A percentile compares a stretch with the other conserved stretches of the same genome.
phyloP scores from a whole-genome alignment of 2,113 vertebrate genomes.

The Lophotis ruficrista region DNA sequence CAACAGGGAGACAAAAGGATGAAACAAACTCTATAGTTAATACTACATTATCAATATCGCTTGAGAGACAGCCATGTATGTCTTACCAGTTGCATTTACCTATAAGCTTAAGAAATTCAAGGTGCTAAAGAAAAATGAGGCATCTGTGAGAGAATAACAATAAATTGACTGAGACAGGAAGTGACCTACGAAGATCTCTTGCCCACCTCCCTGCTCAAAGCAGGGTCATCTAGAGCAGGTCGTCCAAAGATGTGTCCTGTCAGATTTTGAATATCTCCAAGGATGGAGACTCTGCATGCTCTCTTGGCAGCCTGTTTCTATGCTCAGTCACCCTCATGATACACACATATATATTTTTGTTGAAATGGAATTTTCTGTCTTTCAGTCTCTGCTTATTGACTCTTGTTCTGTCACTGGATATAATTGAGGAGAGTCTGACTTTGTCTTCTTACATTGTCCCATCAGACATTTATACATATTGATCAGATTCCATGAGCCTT shows the following conservation, averaged over 20 bases:
- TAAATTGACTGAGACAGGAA: neutral
- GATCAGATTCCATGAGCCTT: neutral
- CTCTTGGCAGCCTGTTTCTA: neutral
- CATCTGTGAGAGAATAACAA: neutral
- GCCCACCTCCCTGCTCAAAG: neutral
- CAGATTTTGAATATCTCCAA: neutral
- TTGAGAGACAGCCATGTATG: neutral
- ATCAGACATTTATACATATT: neutral
- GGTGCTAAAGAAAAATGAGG: neutral
- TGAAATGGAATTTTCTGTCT: neutral
- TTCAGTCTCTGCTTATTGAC: neutral
- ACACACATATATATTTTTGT: neutral
- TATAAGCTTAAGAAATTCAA: neutral
- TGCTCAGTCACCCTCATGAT: neutral
- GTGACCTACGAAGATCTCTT: neutral
- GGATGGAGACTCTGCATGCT: neutral
- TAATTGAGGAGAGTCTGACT: neutral
- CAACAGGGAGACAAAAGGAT: neutral
- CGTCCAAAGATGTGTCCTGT: neutral
- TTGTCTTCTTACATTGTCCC: accelerated
- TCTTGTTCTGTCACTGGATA: neutral
- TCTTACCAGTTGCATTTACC: neutral
- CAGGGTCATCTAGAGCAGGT: neutral
- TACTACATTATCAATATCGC: neutral
- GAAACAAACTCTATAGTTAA: neutral